Percentiles rank a stretch among this genome's conserved stretches.
Conservation (phyloP, 2,797 vertebrate genomes). For the Danio aesculapii region DNA sequence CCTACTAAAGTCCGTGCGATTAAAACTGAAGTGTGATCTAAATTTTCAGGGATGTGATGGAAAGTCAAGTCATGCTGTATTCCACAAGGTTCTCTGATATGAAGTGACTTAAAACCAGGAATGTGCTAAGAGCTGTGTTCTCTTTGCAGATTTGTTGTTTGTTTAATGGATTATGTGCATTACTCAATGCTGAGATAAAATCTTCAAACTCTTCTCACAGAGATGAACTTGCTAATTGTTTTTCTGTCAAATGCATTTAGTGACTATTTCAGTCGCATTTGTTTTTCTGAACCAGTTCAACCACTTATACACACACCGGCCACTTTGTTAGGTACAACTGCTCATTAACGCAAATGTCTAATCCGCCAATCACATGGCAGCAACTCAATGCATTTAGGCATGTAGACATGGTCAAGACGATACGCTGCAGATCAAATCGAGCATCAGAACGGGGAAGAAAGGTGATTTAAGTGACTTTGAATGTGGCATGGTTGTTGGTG, state of each 20-base stretch:
- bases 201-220: constrained; percentile 13
- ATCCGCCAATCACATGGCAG: too few relatives aligned
- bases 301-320: background rate
- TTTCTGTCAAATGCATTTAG: background rate
- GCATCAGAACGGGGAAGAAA: too few relatives aligned
- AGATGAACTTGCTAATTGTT: constrained; percentile 24
- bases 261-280: background rate
- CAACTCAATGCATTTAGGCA: too few relatives aligned
- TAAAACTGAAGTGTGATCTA: constrained; percentile 33
- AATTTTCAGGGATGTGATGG: constrained; percentile 9
- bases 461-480: too few relatives aligned
- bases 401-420: too few relatives aligned
- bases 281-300: background rate
- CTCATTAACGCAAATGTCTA: too few relatives aligned
- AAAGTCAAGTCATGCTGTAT: constrained; percentile 26
- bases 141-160: background rate
- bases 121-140: background rate
- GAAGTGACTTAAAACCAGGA: constrained; percentile 19
- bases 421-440: too few relatives aligned
- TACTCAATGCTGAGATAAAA: background rate
- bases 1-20: constrained; percentile 3
- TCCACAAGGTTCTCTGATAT: constrained; percentile 8
- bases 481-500: too few relatives aligned
- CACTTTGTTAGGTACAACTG: too few relatives aligned
- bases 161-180: constrained; percentile 3